phyloP scores from a whole-genome alignment of 2,797 vertebrate genomes.

The Tenualosa ilisha region DNA sequence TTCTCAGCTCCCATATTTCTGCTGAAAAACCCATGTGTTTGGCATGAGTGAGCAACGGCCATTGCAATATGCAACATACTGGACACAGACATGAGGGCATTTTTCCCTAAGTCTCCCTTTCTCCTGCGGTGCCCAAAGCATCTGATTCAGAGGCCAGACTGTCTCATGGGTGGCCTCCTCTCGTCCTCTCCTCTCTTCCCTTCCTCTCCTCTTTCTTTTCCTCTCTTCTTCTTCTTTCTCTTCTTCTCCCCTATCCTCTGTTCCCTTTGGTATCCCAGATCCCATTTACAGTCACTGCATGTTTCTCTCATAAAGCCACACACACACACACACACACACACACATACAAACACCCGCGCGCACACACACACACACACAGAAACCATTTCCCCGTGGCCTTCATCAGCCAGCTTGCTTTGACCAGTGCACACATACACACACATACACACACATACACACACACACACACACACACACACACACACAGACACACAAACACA shows the following conservation, averaged over 20 bases:
- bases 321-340: slow-evolving; percentile 5
- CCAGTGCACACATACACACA: neutral
- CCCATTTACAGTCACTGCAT: slow-evolving; percentile 65
- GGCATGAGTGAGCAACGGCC: neutral
- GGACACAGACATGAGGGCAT: slow-evolving; percentile 11
- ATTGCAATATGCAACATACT: neutral
- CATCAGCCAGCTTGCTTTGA: slow-evolving; percentile 29
- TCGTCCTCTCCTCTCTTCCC: neutral
- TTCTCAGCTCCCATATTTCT: neutral
- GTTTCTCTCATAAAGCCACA: slow-evolving; percentile 47
- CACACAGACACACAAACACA: neutral
- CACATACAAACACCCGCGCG: too few relatives aligned
- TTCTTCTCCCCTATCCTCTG: neutral
- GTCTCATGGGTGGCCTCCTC: neutral
- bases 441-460: neutral
- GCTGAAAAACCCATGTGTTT: neutral
- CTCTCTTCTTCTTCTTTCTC: neutral
- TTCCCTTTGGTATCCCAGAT: slow-evolving; percentile 41
- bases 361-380: slow-evolving; percentile 32
- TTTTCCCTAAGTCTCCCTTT: neutral
- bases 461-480: neutral
- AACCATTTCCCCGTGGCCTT: slow-evolving; percentile 2
- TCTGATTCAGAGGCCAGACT: neutral
- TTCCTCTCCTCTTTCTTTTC: neutral
- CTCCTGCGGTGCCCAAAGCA: neutral